Evolutionary conservation across 2,888 invertebrate species (phyloP).

Genomic region (Dromius quadrimaculatus): DNA sequence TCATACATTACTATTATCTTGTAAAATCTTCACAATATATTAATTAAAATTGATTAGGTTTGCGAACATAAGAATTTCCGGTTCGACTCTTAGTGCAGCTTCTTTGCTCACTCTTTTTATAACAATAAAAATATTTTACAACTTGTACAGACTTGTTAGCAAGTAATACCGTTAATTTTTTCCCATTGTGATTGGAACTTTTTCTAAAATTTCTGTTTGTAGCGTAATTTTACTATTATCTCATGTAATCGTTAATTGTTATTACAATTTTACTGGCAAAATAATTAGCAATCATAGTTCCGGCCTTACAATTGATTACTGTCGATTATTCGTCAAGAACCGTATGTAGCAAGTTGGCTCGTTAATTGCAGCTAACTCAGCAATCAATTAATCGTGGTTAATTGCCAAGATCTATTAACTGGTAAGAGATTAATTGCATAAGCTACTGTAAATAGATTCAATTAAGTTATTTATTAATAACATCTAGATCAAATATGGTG

Average conservation of each 20-base stretch:
- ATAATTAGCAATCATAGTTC: background rate
- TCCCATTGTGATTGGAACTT: too few relatives aligned
- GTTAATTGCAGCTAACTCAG: background rate
- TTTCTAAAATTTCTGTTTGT: background rate
- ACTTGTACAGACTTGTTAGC: too few relatives aligned
- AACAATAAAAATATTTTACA: too few relatives aligned
- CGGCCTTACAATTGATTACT: background rate
- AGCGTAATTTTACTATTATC: background rate
- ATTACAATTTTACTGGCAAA: background rate
- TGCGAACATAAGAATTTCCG: too few relatives aligned
- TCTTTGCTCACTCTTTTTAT: too few relatives aligned
- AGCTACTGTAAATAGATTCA: background rate
- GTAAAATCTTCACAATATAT: too few relatives aligned
- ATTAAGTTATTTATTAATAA: background rate
- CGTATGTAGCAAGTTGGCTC: background rate
- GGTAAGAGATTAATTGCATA: background rate
- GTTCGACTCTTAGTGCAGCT: too few relatives aligned
- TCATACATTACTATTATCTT: too few relatives aligned
- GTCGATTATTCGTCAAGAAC: background rate
- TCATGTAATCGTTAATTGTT: background rate
- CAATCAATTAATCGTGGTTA: background rate
- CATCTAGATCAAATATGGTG: too few relatives aligned
- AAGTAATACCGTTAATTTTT: too few relatives aligned
- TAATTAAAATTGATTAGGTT: too few relatives aligned
- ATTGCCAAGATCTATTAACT: background rate